A percentile compares a stretch with the other conserved stretches of the same genome.
These are phyloP conservation scores for Mallotus villosus DNA, from an alignment of 2,797 vertebrate genomes.

Conservation along the genomic window DNA sequence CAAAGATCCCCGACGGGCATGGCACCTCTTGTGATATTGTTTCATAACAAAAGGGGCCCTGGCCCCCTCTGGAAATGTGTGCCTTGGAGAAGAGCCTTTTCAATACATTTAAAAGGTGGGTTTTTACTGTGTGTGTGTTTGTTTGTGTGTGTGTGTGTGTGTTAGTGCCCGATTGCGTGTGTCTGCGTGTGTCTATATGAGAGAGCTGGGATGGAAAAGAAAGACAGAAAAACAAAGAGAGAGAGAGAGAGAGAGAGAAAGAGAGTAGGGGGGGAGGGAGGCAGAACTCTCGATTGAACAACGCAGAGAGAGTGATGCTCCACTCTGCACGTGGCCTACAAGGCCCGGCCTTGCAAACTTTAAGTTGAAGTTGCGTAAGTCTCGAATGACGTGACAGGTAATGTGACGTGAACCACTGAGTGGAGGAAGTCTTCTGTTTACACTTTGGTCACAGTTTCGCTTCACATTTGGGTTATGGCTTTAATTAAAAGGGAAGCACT, in stretches of 20 bases:
- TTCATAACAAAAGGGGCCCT: conserved; percentile 24
- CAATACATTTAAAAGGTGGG: conserved; percentile 1
- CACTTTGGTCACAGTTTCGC: conserved; percentile 28
- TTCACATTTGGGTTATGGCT: conserved; percentile 20
- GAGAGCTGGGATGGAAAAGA: neutral
- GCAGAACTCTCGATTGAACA: neutral
- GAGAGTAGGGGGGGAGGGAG: neutral
- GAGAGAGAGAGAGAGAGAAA: neutral
- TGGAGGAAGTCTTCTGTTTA: conserved; percentile 51
- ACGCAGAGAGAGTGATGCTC: neutral
- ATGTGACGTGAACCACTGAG: conserved; percentile 44
- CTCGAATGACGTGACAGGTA: conserved; percentile 26
- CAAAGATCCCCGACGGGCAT: conserved; percentile 36
- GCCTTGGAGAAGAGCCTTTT: conserved; percentile 22
- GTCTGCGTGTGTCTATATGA: neutral
- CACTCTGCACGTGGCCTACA: neutral
- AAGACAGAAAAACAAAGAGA: neutral
- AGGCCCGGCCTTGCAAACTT: no score
- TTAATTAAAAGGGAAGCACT: conserved; percentile 8
- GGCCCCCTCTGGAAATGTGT: conserved; percentile 19
- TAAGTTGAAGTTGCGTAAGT: neutral
- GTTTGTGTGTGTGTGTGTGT: neutral
- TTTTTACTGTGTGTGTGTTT: neutral
- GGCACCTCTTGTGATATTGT: conserved; percentile 26
- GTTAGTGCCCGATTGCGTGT: neutral